A percentile compares a stretch with the other conserved stretches of the same genome.
Conservation (phyloP, 2,888 invertebrate genomes). For the Vannuccia rotundouncinata region DNA sequence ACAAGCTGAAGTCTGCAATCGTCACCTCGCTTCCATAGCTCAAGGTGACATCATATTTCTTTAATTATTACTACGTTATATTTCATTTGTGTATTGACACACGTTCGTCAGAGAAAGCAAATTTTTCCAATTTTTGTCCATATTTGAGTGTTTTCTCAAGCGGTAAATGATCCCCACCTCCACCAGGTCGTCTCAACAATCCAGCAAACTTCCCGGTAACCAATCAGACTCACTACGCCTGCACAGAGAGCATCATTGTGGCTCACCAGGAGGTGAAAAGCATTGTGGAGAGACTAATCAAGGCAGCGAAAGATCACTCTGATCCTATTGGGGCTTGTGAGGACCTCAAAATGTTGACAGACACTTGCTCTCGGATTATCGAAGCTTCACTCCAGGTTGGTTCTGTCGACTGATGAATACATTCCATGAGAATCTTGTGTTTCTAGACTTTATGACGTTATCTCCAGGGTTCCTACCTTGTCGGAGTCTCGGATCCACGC, state of each 20-base stretch:
- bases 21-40: not conserved
- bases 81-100: too few species aligned
- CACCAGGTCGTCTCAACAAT: not conserved
- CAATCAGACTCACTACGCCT: not conserved
- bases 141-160: not conserved
- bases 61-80: too few species aligned
- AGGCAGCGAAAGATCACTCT: not conserved
- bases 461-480: constrained; percentile 77
- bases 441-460: too few species aligned
- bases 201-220: not conserved
- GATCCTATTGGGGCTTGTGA: not conserved
- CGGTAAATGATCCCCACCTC: not conserved
- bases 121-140: not conserved
- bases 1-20: not conserved
- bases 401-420: too few species aligned
- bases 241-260: not conserved
- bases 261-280: not conserved
- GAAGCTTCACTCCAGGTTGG: not conserved
- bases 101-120: too few species aligned
- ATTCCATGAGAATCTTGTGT: too few species aligned
- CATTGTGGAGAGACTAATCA: not conserved
- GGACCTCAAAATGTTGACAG: not conserved
- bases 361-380: not conserved
- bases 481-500: constrained; percentile 83
- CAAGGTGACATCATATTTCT: not conserved